Percentiles rank a stretch among this genome's conserved stretches.
phyloP scores from a whole-genome alignment of 2,113 vertebrate genomes.

The human region GRCh38 chr12:127536501-127537000 shows the following conservation, averaged over 20 bases:
- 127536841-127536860: not conserved
- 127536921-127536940: not conserved
- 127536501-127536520: too few relatives aligned
- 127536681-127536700: not conserved
- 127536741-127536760: not conserved
- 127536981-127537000: not conserved
- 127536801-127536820: not conserved
- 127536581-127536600: not conserved
- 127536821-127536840: not conserved
- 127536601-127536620: not conserved
- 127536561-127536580: not conserved
- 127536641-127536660: not conserved
- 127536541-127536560: too few relatives aligned
- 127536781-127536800: not conserved
- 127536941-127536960: rapidly evolving
- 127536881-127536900: not conserved
- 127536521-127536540: too few relatives aligned
- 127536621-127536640: too few relatives aligned
- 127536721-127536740: not conserved
- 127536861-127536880: not conserved
- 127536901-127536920: not conserved
- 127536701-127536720: not conserved
- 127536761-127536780: not conserved
- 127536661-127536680: not conserved
- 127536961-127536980: not conserved